Percentiles rank a stretch among this genome's conserved stretches.
Conservation (phyloP, 2,888 invertebrate genomes). For the Crocallis elinguaria region DNA sequence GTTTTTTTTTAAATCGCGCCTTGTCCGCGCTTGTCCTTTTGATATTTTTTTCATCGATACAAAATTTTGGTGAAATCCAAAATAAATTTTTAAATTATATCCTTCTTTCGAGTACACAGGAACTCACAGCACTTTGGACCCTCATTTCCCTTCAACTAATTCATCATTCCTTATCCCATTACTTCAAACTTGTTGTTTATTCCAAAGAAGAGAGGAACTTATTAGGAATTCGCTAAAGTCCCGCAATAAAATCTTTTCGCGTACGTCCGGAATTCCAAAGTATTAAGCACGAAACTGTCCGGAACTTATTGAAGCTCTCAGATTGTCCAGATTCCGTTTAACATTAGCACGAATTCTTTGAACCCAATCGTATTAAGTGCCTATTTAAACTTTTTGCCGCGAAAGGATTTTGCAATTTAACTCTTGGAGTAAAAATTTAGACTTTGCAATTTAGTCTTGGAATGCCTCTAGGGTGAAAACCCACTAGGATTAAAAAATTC, state of each 20-base stretch:
- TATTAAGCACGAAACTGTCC: slow-evolving; percentile 75
- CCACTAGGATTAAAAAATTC: background rate
- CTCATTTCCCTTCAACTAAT: slow-evolving; percentile 14
- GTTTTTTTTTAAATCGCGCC: too few relatives aligned
- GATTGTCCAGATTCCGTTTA: slow-evolving; percentile 78
- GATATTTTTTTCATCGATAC: too few relatives aligned
- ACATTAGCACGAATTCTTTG: slow-evolving; percentile 77
- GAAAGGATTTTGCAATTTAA: slow-evolving; percentile 71
- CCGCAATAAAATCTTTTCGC: slow-evolving; percentile 52
- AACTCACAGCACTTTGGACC: background rate
- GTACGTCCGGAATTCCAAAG: slow-evolving; percentile 66
- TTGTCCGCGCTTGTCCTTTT: too few relatives aligned
- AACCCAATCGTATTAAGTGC: slow-evolving; percentile 78
- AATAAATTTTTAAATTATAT: background rate
- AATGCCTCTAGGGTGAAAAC: slow-evolving; percentile 21
- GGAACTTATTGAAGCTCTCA: slow-evolving; percentile 75
- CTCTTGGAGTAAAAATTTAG: slow-evolving; percentile 63
- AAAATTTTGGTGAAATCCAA: background rate
- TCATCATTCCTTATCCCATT: slow-evolving; percentile 29
- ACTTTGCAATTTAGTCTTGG: slow-evolving; percentile 52
- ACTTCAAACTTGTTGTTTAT: slow-evolving; percentile 32
- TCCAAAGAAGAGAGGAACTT: slow-evolving; percentile 31
- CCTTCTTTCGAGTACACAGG: background rate
- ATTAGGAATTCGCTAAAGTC: slow-evolving; percentile 49
- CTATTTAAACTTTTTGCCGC: slow-evolving; percentile 77